These are phyloP conservation scores for Panurus biarmicus DNA, from an alignment of 2,113 vertebrate species.

Conservation along the genomic window DNA sequence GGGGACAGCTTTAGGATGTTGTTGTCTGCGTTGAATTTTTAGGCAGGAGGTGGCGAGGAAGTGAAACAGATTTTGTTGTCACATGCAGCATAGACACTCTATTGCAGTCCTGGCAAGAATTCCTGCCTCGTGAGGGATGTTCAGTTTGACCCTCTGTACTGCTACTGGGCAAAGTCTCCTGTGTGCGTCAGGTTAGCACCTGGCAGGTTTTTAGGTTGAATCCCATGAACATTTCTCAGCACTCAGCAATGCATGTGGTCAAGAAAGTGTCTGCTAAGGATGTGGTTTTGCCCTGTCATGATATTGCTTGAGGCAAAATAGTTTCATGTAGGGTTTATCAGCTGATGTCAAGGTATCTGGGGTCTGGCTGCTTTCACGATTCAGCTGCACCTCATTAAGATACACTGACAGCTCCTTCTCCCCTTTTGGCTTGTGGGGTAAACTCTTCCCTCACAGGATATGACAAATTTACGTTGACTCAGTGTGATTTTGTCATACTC, in stretches of 20 bases:
- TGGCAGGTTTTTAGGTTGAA: background rate
- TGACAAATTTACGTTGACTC: background rate
- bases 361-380: background rate
- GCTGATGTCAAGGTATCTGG: background rate
- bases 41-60: background rate
- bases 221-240: background rate
- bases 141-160: background rate
- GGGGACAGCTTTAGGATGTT: background rate
- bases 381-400: background rate
- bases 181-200: background rate
- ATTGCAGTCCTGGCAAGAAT: background rate
- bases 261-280: background rate
- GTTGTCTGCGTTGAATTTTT: background rate
- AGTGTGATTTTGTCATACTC: background rate
- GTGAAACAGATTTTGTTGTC: background rate
- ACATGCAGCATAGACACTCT: background rate
- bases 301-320: background rate
- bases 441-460: background rate
- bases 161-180: background rate
- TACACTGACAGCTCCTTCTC: background rate
- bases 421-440: background rate
- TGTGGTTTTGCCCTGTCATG: background rate
- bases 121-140: fast-evolving
- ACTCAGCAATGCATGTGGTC: background rate
- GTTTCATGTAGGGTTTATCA: background rate